A percentile compares a stretch with the other conserved stretches of the same genome.
phyloP scores from a whole-genome alignment of 2,113 vertebrate species.

The Sitta europaea region DNA sequence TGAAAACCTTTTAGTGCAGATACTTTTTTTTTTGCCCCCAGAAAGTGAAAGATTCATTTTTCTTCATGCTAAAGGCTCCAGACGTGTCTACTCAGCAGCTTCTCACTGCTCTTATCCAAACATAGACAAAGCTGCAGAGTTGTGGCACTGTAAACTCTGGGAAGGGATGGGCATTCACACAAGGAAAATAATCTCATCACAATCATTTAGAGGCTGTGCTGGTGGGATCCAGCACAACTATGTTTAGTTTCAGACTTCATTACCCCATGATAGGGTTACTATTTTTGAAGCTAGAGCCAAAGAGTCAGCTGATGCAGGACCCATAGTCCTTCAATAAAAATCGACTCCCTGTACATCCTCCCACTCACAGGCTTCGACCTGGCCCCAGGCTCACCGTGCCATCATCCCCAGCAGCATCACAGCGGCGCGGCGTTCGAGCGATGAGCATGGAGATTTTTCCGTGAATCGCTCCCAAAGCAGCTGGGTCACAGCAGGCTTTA shows the following conservation, averaged over 20 bases:
- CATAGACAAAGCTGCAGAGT: neutral
- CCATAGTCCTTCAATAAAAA: neutral
- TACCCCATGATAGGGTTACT: neutral
- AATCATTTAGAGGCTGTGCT: neutral
- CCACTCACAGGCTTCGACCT: neutral
- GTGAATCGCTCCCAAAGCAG: slow-evolving; percentile 90
- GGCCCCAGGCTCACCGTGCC: slow-evolving; percentile 78
- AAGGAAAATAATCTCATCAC: neutral
- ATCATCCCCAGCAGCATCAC: slow-evolving; percentile 92
- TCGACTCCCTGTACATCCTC: neutral
- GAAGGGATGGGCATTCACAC: neutral
- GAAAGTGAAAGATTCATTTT: neutral
- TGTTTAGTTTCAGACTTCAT: neutral
- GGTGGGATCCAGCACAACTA: neutral
- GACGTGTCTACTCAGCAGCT: neutral
- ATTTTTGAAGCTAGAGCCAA: neutral
- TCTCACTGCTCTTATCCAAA: neutral
- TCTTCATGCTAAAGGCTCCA: neutral
- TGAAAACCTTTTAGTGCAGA: neutral
- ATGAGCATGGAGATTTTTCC: slow-evolving; percentile 77
- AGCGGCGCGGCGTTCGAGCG: slow-evolving; percentile 78
- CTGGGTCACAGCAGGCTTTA: slow-evolving; percentile 85
- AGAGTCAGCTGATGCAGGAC: neutral
- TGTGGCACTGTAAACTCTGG: neutral
- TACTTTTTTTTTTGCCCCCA: neutral